Evolutionary conservation across 1,140 invertebrate species (phyloP), one percentile per base, ranked within the genome.

Genomic region (Drosophila melanogaster): DNA sequence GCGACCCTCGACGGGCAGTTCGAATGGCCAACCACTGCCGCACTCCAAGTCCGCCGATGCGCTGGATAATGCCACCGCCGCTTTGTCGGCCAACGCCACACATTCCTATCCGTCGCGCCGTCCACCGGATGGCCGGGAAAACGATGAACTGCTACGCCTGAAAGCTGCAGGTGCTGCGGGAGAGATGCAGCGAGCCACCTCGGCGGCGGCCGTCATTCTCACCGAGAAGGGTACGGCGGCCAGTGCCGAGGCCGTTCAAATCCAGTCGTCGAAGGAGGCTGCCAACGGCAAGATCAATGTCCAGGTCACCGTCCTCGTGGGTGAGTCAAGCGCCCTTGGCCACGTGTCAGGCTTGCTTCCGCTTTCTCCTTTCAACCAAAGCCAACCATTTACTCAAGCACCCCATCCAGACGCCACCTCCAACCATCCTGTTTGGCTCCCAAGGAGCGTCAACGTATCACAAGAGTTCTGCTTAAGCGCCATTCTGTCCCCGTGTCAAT

Each of bases 271-370:
- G 61, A 96, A 96, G 92, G 95, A 95, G 92, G 90, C 90, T 47
- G 73, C 79, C 53, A 96, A 97, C 93, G 96, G 96, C 92, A 97
- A 97, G 94, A 96, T 97, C 93, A 97, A 97, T 94, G 96, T 97
- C 91, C 96, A 97, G 93, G 94, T 96, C 93, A 95, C 96, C 91
- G 96, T 96, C 92, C 95, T 96, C 77, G 95, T 96, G 84, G 94
- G 94, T 94, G 51, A 92, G 92, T 91, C 26, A 33, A 50, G 33
- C 40, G 62, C 12, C 7, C 11, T 24, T 14, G 49, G 40, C 73
- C 57, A 50, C 37, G 17, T 56, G 61, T 19, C 44, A 12, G 56
- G 56, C 41, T 51, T 41, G 60, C 59, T 55, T 60, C n/a, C 41
- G 37, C 59, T 62, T 60, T 5, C 30, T 12, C 44, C 44, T 19